Base-by-base conservation (phyloP, 2,797 vertebrate genomes). In the Tadarida brasiliensis region DNA sequence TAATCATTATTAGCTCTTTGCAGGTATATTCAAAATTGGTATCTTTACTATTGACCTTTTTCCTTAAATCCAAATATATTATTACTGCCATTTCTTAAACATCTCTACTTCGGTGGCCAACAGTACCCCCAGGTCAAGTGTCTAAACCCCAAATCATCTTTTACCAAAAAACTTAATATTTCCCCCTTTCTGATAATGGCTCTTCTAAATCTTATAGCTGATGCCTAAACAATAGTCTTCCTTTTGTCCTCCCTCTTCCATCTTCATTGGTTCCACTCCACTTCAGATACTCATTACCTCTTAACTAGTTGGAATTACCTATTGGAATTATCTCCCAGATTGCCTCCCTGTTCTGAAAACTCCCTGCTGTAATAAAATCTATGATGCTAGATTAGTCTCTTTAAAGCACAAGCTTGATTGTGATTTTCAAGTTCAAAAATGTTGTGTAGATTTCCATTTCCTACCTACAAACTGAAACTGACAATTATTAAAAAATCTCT, bases 281-380 rank as follows among this genome's bases (percentile, higher is more conserved):
- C 22, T 80, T 95, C 68, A 92, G 28, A 73, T 63, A 51, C 82
- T 97, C 54, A 95, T 91, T 92, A 81, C n/a, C 59, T 94, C 65
- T 89, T 89, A 92, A 76, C 39, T 88, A 91, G 71, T 74, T 93
- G 73, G 59, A 94, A 95, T 96, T 93, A 78, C 73, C 90, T 93
- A 16, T 39, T 94, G 87, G 81, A 92, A 92, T 96, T 73, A 59
- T 78, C 73, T 49, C 61, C 67, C 44, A 88, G 57, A 82, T 54
- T 88, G 80, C 33, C 77, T 94, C 63, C 12, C 26, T 93, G n/a
- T 78, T 92, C 61, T 65, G 44, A 94, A 95, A 90, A 91, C 74
- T 94, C 89, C 24, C 54, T 89, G 86, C 57, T 94, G 14, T 80
- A 83, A 89, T 84, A 71, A 94, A 96, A 80, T 84, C 47, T 86